A percentile compares a stretch with the other conserved stretches of the same genome.
phyloP scores from a whole-genome alignment of 2,797 vertebrate genomes.

The Falco cherrug region DNA sequence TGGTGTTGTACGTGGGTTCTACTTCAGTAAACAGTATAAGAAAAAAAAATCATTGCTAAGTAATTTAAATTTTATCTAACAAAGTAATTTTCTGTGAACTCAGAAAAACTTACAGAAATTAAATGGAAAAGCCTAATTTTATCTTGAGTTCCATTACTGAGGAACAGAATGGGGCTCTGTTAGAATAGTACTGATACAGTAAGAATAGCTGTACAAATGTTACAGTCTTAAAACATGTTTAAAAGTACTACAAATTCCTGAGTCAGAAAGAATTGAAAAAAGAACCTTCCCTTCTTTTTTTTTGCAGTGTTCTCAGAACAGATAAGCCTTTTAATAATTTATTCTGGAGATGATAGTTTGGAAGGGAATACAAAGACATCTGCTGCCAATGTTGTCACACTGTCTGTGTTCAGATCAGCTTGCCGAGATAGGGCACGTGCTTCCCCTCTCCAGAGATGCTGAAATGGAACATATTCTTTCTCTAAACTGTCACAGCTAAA shows the following conservation, averaged over 20 bases:
- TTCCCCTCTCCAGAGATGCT: background rate
- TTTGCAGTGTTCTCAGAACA: background rate
- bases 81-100: background rate
- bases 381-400: background rate
- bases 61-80: background rate
- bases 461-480: background rate
- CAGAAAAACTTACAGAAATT: background rate
- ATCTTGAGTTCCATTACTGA: background rate
- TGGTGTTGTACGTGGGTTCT: background rate
- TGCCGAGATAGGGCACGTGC: background rate
- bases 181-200: background rate
- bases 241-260: background rate
- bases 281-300: background rate
- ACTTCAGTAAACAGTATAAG: background rate
- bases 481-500: background rate
- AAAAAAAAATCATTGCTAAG: background rate
- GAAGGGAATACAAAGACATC: background rate
- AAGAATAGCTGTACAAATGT: background rate
- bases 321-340: background rate
- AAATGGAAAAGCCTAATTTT: background rate
- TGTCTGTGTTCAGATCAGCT: background rate
- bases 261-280: background rate
- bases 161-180: background rate
- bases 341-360: background rate
- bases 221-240: background rate